Percentiles rank a stretch among this genome's conserved stretches.
Evolutionary conservation across 2,888 invertebrate species (phyloP).

Genomic region (Andrena flavipes): DNA sequence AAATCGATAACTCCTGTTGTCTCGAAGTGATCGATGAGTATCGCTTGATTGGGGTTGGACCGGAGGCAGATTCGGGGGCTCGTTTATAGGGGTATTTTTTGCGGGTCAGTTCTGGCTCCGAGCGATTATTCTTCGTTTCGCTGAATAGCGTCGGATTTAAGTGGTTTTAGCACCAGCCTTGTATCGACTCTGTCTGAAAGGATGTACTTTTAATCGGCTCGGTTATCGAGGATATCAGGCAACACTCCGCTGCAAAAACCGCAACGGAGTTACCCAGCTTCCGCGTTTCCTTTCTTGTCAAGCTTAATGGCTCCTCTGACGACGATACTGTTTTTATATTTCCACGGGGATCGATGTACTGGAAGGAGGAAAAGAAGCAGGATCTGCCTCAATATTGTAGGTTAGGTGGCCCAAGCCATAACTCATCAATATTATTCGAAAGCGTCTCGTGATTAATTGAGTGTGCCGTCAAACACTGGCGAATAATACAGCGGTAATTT

Average conservation of each 20-base stretch:
- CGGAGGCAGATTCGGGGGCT: background rate
- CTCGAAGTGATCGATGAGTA: constrained; percentile 21
- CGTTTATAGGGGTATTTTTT: background rate
- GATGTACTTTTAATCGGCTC: constrained; percentile 1
- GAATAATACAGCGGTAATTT: constrained; percentile 29
- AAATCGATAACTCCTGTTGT: background rate
- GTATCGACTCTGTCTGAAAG: background rate
- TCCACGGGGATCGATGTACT: no score
- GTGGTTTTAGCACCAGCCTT: constrained; percentile 2
- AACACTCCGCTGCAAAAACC: background rate
- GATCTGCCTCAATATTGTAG: background rate
- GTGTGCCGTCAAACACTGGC: background rate
- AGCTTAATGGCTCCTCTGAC: background rate
- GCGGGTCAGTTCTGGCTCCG: background rate
- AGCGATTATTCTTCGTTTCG: constrained; percentile 21
- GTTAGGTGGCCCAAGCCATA: background rate
- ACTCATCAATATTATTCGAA: background rate
- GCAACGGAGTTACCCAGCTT: background rate
- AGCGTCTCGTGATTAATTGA: background rate
- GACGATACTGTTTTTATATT: background rate
- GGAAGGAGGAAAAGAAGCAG: background rate
- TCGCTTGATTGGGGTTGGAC: background rate
- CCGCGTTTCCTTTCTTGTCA: background rate
- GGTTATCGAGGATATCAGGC: constrained; percentile 2
- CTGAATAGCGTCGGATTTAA: constrained; percentile 8